These are phyloP conservation scores for Eupithecia tripunctaria DNA, from an alignment of 2,888 invertebrate genomes.

Conservation along the genomic window DNA sequence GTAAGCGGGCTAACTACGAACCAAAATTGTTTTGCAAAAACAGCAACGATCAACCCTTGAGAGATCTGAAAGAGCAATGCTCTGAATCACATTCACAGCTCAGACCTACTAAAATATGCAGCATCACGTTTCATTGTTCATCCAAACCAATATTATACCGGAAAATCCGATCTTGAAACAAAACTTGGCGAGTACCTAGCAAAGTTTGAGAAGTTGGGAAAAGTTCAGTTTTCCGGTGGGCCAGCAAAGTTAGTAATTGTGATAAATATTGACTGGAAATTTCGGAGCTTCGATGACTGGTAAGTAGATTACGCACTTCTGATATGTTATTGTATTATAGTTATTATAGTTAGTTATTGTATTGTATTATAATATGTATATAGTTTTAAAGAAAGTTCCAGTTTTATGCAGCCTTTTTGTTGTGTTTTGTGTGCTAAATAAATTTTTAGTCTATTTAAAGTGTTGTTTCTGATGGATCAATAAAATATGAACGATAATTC, in stretches of 20 bases:
- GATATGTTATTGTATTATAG: slow-evolving; percentile 2
- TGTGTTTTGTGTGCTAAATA: too few relatives aligned
- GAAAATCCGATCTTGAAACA: slow-evolving; percentile 22
- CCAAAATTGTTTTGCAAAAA: too few relatives aligned
- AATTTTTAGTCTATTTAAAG: too few relatives aligned
- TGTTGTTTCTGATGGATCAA: not conserved
- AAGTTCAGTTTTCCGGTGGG: slow-evolving; percentile 25
- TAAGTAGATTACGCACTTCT: slow-evolving; percentile 25
- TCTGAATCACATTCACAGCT: not conserved
- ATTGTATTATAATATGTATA: too few relatives aligned
- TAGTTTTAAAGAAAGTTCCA: too few relatives aligned
- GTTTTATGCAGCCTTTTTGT: too few relatives aligned
- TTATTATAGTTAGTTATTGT: too few relatives aligned
- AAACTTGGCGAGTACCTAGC: slow-evolving; percentile 1
- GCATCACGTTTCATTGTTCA: slow-evolving; percentile 11
- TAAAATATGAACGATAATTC: not conserved
- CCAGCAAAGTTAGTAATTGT: slow-evolving; percentile 34
- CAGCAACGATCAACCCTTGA: too few relatives aligned
- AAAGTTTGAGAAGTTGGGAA: slow-evolving; percentile 17
- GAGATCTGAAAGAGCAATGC: not conserved
- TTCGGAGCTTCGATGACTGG: slow-evolving; percentile 11
- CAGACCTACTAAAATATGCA: slow-evolving; percentile 7
- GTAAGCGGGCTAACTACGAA: too few relatives aligned
- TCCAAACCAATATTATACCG: slow-evolving; percentile 21
- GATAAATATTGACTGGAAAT: slow-evolving; percentile 33